These are phyloP conservation scores for Ciona savignyi DNA, from an alignment of 23 tunicate genomes.

Conservation along the genomic window DNA sequence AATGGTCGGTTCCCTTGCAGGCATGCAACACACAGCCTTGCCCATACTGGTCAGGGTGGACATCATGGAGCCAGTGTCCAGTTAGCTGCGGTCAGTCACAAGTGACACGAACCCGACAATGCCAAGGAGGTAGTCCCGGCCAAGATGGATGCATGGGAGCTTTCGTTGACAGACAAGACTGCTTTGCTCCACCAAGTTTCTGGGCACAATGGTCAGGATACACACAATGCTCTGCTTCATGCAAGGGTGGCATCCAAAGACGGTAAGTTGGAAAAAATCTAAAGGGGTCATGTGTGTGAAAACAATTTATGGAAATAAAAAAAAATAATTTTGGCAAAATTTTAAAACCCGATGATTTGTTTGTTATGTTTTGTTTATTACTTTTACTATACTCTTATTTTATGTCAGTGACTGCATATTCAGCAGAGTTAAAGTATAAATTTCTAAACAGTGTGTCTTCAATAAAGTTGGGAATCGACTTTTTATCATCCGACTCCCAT, in stretches of 20 bases:
- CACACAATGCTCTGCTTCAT: constrained; percentile 54
- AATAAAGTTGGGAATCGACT: too few relatives aligned
- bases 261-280: constrained; percentile 18
- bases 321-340: too few relatives aligned
- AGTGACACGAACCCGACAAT: constrained; percentile 2
- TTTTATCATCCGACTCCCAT: not conserved
- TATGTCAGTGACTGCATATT: too few relatives aligned
- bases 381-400: too few relatives aligned
- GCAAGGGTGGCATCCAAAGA: constrained; percentile 67
- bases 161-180: constrained; percentile 22
- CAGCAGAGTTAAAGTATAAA: too few relatives aligned
- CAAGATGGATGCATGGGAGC: constrained; percentile 44
- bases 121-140: constrained; percentile 41
- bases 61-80: constrained; percentile 14
- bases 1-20: not conserved
- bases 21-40: not conserved
- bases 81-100: constrained; percentile 11
- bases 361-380: too few relatives aligned
- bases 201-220: constrained; percentile 58
- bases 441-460: too few relatives aligned
- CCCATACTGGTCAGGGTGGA: constrained; percentile 31
- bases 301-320: too few relatives aligned
- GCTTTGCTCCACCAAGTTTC: constrained; percentile 55
- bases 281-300: too few relatives aligned
- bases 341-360: too few relatives aligned